Base-by-base conservation (phyloP, 2,888 invertebrate species). In the Drosophila pegasa region DNA sequence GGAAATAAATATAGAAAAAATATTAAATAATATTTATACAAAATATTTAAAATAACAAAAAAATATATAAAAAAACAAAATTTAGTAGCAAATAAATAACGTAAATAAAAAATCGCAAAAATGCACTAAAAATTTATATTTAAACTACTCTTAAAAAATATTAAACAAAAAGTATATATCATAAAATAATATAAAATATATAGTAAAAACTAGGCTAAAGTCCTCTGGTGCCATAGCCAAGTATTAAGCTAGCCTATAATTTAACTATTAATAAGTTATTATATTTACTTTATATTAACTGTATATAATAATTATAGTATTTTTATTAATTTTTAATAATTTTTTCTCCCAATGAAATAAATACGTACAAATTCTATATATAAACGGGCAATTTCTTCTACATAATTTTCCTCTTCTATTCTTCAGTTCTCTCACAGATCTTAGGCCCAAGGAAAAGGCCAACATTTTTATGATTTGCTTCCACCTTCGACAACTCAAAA, bases 401-500 rank as follows among this genome's bases (percentile, higher is more conserved):
- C n/a, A n/a, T n/a, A n/a, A n/a, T n/a, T n/a, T n/a, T n/a, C 10
- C 2, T 38, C 37, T 2, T 37, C 12, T 18, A 5, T 25, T n/a
- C 25, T 37, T 45, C 27, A 45, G 10, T 16, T 27, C 27, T 27
- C 27, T 16, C 45, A 45, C 3, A 5, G 27, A 16, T 45, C 16
- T 25, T n/a, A 45, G 25, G 25, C 10, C 29, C 27, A 47, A 47
- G 27, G 18, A 31, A 18, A 47, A 48, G 20, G 18, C 31, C 18
- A 48, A n/a, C 20, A 20, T 48, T 60, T 41, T 37, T 20, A 33
- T 45, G 10, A 35, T 47, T 47, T 31, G 33, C 31, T 72, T 57
- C 40, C 64, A 59, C 48, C 58, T 61, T 52, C 65, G 50, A 79
- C 58, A 68, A 68, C 77, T 40, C 8, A 51, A 61, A 55, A 57